Base-by-base conservation (phyloP, 2,113 vertebrate genomes). In the Aegypius monachus region DNA sequence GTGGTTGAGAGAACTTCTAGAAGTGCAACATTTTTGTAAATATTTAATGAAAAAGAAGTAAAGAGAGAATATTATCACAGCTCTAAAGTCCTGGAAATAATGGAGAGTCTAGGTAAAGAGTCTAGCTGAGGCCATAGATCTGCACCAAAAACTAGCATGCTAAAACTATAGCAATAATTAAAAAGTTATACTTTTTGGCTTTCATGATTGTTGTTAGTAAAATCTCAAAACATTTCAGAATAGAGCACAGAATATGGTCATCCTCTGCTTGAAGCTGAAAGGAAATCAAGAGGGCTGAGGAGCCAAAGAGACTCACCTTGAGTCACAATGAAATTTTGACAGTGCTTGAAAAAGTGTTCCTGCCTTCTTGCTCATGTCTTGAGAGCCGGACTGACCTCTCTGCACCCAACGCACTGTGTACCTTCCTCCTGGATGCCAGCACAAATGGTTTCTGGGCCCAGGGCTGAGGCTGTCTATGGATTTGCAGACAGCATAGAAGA, bases 331-430 rank as follows among this genome's bases (percentile, higher is more conserved):
- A 94, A 74, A 34, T 71, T 83, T 8, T 78, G 20, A 15, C 7
- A 45, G 16, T 40, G 9, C 14, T 75, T 87, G 68, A 48, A 80
- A 78, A 62, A 63, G 6, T 11, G 8, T 59, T 91, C 5, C 21
- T 50, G 43, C 27, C 42, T 58, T 83, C 29, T 86, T 63, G 19
- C 8, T 81, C 16, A 50, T 47, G 10, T 50, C 14, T 50, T n/a
- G 25, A 70, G 10, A 63, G 22, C 7, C 7, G 3, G 32, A 48
- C 29, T 78, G 18, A 6, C 27, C 12, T 21, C 15, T 62, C n/a
- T 74, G 27, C 11, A 31, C 17, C 10, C 16, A 65, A 19, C 10
- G 61, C 34, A 27, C 11, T 36, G 13, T 0, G 0, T 29, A 9
- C 6, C n/a, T 58, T 79, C 31, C 34, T 65, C 8, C 47, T 67